Percentiles rank a stretch among this genome's conserved stretches.
Conservation (phyloP, 2,888 invertebrate species). For the Lycophotia porphyrea region DNA sequence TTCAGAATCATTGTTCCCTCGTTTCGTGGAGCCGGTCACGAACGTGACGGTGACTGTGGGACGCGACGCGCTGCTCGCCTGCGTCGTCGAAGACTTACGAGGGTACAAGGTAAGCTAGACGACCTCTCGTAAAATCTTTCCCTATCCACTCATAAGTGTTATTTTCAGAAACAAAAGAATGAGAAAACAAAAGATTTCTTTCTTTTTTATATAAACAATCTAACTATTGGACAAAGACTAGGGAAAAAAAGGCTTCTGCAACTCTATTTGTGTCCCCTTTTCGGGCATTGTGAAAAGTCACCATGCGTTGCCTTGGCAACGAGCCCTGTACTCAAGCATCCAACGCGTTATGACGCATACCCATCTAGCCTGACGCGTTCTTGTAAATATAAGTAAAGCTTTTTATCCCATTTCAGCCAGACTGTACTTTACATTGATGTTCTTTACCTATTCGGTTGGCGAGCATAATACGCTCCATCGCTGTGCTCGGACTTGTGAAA, state of each 20-base stretch:
- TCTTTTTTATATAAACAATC: neutral
- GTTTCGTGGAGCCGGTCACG: constrained; percentile 96
- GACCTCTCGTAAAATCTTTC: constrained; percentile 6
- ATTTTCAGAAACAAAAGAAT: constrained; percentile 16
- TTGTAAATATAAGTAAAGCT: constrained; percentile 16
- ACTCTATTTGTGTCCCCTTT: neutral
- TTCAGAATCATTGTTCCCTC: constrained; percentile 91
- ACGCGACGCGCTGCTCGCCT: constrained; percentile 95
- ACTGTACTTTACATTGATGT: constrained; percentile 22
- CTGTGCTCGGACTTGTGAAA: constrained; percentile 37
- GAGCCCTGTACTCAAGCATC: neutral
- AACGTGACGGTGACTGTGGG: constrained; percentile 97
- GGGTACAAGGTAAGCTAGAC: constrained; percentile 93
- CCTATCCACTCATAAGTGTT: constrained; percentile 17
- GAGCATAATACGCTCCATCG: constrained; percentile 33
- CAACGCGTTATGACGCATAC: constrained; percentile 19
- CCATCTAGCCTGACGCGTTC: constrained; percentile 20
- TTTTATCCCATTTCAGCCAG: constrained; percentile 24
- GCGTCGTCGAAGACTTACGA: constrained; percentile 96
- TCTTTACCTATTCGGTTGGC: constrained; percentile 25
- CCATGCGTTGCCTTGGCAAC: constrained; percentile 23
- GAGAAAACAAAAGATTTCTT: neutral
- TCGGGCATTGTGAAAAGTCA: constrained; percentile 7
- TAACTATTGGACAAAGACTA: constrained; percentile 10
- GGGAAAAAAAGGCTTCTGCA: neutral